Base-by-base conservation (phyloP, 2,113 vertebrate genomes). In the Neolamprologus fasciatus region DNA sequence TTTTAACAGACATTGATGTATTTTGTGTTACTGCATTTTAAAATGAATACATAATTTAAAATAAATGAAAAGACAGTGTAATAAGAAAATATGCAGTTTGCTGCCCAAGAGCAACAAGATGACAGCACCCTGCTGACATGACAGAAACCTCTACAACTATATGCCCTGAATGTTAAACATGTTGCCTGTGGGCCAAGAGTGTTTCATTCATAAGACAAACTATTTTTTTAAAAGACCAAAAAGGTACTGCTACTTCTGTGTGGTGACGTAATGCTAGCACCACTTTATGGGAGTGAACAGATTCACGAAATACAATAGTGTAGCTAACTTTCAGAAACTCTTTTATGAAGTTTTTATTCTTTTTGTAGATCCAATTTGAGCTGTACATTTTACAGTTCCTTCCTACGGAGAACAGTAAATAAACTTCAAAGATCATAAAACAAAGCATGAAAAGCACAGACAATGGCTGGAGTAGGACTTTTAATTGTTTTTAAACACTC, bases 1-100 rank as follows among this genome's bases (percentile, higher is more conserved):
- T 66, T 35, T 63, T 37, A 40, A 0, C 33, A 40, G 63, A 13
- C 19, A 68, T 8, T 68, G 31, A 21, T 13, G 7, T n/a, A 0
- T 66, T n/a, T 66, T 37, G 61, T 37, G 17, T 68, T 8, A 1
- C 2, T 68, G 33, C 19, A 40, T 37, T 66, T 37, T 63, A 63
- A 63, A 63, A 63, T 19, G 0, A 63, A 63, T 7, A 19, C 58
- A 63, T 8, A 21, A 66, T 37, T 66, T 0, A 0, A 5, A 37
- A 66, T 23, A 6, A 37, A 5, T 1, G 33, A 68, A 13, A 68
- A 37, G 63, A 68, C 2, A 13, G 63, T 68, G 63, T 1, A 40
- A 68, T 40, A 40, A 68, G 63, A 21, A 40, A 21, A 68, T 8
- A 21, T 40, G 63, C 12, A 21, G 63, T 68, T 68, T 23, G n/a